Evolutionary conservation across 2,888 invertebrate genomes (phyloP), one percentile per base, ranked within the genome.

Genomic region (Troides helena): DNA sequence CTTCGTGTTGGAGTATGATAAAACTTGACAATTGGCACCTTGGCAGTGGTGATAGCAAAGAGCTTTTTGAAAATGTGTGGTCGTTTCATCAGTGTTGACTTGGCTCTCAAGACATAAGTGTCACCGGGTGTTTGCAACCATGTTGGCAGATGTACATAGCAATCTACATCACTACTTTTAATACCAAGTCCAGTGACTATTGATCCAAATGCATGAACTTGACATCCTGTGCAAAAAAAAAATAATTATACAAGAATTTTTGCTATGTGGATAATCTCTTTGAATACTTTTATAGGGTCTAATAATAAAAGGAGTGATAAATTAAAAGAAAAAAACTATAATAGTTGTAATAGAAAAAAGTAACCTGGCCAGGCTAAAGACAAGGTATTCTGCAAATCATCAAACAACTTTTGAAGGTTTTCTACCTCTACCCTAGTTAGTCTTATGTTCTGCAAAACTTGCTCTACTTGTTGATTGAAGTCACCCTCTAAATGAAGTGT

Each of bases 11-110:
- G 88, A 6, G 81, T 75, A 76, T 96, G 96, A 18, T 89, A 85
- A 78, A 96, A 96, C 78, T 96, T 96, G 0, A 97, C 94, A 70
- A 97, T 96, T 0, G 97, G 97, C 0, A 95, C 95, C 79, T 95
- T 95, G 0, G 97, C 96, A 56, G 85, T 84, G 0, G 94, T 93
- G 75, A 96, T 95, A 1, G 94, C 90, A 70, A 95, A 81, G 5
- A 71, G n/a, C 36, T 94, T 85, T 0, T 81, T 75, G 77, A 95
- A 95, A 57, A 85, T 74, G 5, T 74, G 67, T 0, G 77, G 75
- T 25, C 81, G 80, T 58, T 78, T 80, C n/a, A 77, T 81, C 17
- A 95, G 82, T 0, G 86, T 65, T 17, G 78, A 80, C 72, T 85
- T 90, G 0, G 93, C 91, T 56, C 70, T 70, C 1, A 75, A 57